A percentile compares a stretch with the other conserved stretches of the same genome.
Conservation (phyloP, 2,113 vertebrate species). For the Aptenodytes patagonicus region DNA sequence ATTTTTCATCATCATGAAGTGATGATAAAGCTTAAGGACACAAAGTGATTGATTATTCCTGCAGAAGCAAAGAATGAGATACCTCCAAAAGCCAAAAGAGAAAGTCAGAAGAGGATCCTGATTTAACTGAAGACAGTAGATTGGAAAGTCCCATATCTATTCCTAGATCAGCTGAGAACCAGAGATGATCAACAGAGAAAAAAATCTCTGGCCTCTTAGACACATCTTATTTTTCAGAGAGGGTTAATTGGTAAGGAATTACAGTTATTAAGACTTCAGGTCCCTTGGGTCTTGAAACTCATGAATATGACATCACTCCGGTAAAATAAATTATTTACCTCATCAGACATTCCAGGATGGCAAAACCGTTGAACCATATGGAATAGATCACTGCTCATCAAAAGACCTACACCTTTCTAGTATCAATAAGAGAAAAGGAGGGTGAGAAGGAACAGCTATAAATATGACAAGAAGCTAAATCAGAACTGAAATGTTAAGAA, state of each 20-base stretch:
- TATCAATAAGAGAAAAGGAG: neutral
- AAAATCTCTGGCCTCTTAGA: neutral
- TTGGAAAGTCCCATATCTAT: neutral
- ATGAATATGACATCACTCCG: neutral
- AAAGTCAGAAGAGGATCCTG: neutral
- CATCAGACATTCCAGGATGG: neutral
- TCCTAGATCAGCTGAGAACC: neutral
- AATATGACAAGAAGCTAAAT: neutral
- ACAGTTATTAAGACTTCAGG: neutral
- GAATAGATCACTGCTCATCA: neutral
- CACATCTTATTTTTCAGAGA: neutral
- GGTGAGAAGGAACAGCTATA: neutral
- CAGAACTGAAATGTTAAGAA: neutral
- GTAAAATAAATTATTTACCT: neutral
- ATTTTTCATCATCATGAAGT: neutral
- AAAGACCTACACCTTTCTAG: neutral
- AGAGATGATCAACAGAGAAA: neutral
- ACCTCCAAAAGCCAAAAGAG: neutral
- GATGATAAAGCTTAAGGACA: neutral
- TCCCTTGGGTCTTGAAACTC: neutral
- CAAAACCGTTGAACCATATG: neutral
- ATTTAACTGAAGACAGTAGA: neutral
- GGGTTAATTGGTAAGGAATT: neutral
- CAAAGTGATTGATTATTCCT: neutral
- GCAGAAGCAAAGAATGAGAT: neutral